Evolutionary conservation across 2,888 invertebrate species (phyloP), one percentile per base, ranked within the genome.

Genomic region (Acronicta alni): DNA sequence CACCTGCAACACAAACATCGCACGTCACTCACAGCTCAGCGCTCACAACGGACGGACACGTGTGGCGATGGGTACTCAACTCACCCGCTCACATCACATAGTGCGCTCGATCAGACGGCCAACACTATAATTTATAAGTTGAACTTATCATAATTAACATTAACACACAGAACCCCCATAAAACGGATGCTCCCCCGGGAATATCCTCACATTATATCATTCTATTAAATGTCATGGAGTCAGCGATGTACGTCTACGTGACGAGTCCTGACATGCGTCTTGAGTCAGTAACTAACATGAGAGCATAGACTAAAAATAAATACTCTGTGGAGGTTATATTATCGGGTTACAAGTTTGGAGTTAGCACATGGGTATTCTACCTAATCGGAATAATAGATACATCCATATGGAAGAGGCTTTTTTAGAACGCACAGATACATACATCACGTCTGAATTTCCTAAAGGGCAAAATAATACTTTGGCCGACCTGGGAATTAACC

Each of bases 1-100:
- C 76, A 80, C 90, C 92, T 90, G 89, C 9, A 86, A 85, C 62
- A 67, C 42, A 43, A 57, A 15, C 30, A 1, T 2, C 16, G 10
- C 39, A 3, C 38, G 44, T 57, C 45, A 57, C 14, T 14, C 14
- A 14, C 32, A 5, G 2, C 0, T 7, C 30, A 9, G 1, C 12
- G 2, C 26, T 26, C 26, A 6, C 26, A 1, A 7, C 3, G 12
- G 30, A 12, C 32, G 5, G 14, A 14, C 4, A 0, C 14, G 3
- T 3, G 20, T 26, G 15, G 9, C 51, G 0, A 41, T 6, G 12
- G 16, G 9, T 18, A 64, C 70, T 46, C 56, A 49, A 46, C 66
- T 51, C 39, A 30, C 12, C 46, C 41, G 41, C 47, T 53, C 63
- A 44, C 68, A 72, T 53, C 63, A 44, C 68, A 72, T 72, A 44